Evolutionary conservation across 1,140 invertebrate species (phyloP).

Genomic region (Platyscapa corneri): DNA sequence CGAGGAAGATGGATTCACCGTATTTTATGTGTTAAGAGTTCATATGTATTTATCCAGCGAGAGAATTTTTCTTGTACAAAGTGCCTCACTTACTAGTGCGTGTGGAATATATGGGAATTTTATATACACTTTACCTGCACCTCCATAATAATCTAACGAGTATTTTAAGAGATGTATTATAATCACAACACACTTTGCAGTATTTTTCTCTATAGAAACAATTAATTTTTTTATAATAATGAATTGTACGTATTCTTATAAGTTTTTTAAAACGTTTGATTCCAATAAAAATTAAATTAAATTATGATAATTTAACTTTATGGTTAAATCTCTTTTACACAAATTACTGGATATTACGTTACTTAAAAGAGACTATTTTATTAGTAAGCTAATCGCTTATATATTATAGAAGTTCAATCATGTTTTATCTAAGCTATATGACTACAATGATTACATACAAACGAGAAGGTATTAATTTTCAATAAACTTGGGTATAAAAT

Average conservation of each 20-base stretch:
- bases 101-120: not conserved
- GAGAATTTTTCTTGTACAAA: not conserved
- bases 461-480: not conserved
- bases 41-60: not conserved
- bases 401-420: not conserved
- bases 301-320: not conserved
- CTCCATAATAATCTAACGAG: too few relatives aligned
- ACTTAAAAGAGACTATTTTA: not conserved
- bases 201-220: too few relatives aligned
- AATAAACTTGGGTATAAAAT: not conserved
- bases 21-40: slow-evolving; percentile 4
- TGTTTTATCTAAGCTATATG: not conserved
- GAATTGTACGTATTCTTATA: too few relatives aligned
- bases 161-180: too few relatives aligned
- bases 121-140: not conserved
- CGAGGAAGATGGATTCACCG: not conserved
- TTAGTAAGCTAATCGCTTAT: not conserved
- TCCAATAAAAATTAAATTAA: not conserved
- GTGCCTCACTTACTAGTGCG: not conserved
- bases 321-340: not conserved
- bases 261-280: not conserved
- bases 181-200: too few relatives aligned
- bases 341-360: not conserved
- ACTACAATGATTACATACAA: not conserved
- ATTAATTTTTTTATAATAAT: too few relatives aligned